Evolutionary conservation across 2,797 vertebrate genomes (phyloP).

Genomic region (Oreortyx pictus): DNA sequence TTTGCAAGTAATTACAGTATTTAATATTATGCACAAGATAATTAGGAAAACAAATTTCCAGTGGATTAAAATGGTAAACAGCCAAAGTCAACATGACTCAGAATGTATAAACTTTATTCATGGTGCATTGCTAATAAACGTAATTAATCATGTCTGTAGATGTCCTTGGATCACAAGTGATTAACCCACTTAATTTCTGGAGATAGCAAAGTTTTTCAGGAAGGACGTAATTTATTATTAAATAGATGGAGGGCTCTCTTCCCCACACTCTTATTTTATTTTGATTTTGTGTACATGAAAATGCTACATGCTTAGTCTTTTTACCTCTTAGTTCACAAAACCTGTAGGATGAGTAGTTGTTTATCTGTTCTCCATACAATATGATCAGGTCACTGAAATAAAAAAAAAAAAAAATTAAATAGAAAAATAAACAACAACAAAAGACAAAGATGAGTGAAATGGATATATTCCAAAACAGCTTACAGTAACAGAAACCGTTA

Average conservation of each 20-base stretch:
- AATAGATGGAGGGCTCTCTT: background rate
- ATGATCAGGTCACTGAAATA: background rate
- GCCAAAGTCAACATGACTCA: constrained; percentile 40
- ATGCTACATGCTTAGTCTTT: background rate
- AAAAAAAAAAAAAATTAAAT: background rate
- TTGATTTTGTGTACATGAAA: background rate
- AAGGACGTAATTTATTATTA: background rate
- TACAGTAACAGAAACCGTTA: constrained; percentile 52
- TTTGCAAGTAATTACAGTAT: constrained; percentile 50
- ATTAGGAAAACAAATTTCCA: constrained; percentile 58
- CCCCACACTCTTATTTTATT: background rate
- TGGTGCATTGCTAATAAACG: background rate
- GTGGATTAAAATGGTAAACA: constrained; percentile 64
- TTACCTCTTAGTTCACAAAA: constrained; percentile 24
- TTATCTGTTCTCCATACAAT: background rate
- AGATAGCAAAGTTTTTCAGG: constrained; percentile 37
- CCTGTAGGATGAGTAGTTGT: constrained; percentile 3
- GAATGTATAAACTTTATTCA: background rate
- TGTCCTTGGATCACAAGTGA: constrained; percentile 18
- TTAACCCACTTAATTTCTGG: constrained; percentile 40
- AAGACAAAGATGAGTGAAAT: background rate
- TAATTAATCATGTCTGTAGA: constrained; percentile 38
- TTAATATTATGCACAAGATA: constrained; percentile 64
- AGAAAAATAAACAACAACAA: background rate
- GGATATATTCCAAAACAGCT: constrained; percentile 20